phyloP scores from a whole-genome alignment of 2,888 invertebrate genomes.

The Pocota personata region DNA sequence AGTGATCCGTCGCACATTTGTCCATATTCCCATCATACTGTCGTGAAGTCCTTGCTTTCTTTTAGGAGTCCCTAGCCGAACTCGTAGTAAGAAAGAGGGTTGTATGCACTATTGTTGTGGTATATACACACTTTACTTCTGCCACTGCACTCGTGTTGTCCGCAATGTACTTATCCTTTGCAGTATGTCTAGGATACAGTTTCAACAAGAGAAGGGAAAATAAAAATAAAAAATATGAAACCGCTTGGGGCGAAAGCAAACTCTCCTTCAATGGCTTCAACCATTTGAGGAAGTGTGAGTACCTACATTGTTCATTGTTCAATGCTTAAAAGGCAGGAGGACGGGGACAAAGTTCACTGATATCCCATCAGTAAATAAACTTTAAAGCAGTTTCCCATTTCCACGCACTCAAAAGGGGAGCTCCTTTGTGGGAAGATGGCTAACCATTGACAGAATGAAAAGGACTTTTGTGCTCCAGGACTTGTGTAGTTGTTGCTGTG shows the following conservation, averaged over 20 bases:
- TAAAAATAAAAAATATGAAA: constrained; percentile 22
- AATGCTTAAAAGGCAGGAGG: neutral
- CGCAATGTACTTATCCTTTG: constrained; percentile 64
- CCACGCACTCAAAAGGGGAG: neutral
- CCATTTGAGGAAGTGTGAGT: neutral
- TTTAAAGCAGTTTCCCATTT: constrained; percentile 25
- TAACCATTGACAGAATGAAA: constrained; percentile 4
- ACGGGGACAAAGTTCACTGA: constrained; percentile 11
- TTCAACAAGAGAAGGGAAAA: constrained; percentile 34
- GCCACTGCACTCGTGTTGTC: constrained; percentile 39
- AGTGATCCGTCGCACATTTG: constrained; percentile 59
- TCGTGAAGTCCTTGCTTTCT: neutral
- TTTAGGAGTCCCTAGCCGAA: constrained; percentile 19
- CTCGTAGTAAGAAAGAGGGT: constrained; percentile 11
- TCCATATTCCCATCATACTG: constrained; percentile 47
- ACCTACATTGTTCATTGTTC: constrained; percentile 11
- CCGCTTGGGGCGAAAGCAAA: neutral
- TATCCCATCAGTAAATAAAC: constrained; percentile 5
- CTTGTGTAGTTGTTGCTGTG: neutral
- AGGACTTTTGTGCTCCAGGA: constrained; percentile 8
- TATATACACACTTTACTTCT: constrained; percentile 25
- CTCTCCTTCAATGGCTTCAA: constrained; percentile 40
- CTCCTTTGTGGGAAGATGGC: neutral
- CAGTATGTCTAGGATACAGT: constrained; percentile 51
- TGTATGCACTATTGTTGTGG: constrained; percentile 50